Conservation (phyloP, 2,113 vertebrate species). For the Trachemys scripta region DNA sequence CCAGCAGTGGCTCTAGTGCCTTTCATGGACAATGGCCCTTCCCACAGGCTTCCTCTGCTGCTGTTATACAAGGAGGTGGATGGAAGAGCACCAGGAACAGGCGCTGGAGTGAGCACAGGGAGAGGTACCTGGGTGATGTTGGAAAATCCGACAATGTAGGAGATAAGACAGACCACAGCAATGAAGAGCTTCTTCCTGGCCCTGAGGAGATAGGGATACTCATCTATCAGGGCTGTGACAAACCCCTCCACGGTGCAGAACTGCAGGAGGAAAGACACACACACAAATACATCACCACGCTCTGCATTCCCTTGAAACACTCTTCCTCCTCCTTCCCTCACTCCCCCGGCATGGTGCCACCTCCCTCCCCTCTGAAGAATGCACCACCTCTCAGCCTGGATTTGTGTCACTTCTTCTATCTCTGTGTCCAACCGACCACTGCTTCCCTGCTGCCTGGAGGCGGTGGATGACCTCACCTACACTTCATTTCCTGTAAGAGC, state of each 20-base stretch:
- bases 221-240: conserved; percentile 91
- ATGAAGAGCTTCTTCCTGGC: conserved; percentile 92
- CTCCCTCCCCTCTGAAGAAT: background rate
- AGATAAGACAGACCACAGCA: conserved; percentile 87
- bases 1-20: background rate
- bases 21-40: background rate
- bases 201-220: conserved; percentile 87
- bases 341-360: fast-evolving
- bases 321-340: background rate
- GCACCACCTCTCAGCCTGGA: background rate
- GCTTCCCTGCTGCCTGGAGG: background rate
- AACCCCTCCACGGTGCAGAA: conserved; percentile 95
- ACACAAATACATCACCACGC: background rate
- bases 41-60: background rate
- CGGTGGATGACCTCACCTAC: fast-evolving
- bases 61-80: background rate
- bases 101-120: background rate
- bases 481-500: background rate
- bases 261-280: conserved; percentile 53
- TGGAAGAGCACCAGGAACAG: background rate
- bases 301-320: background rate
- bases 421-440: background rate
- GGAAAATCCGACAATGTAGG: conserved; percentile 91
- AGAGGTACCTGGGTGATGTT: conserved; percentile 89
- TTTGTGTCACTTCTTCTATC: background rate